These are phyloP conservation scores for Notodonta dromedarius DNA, from an alignment of 2,888 invertebrate genomes.

Conservation along the genomic window DNA sequence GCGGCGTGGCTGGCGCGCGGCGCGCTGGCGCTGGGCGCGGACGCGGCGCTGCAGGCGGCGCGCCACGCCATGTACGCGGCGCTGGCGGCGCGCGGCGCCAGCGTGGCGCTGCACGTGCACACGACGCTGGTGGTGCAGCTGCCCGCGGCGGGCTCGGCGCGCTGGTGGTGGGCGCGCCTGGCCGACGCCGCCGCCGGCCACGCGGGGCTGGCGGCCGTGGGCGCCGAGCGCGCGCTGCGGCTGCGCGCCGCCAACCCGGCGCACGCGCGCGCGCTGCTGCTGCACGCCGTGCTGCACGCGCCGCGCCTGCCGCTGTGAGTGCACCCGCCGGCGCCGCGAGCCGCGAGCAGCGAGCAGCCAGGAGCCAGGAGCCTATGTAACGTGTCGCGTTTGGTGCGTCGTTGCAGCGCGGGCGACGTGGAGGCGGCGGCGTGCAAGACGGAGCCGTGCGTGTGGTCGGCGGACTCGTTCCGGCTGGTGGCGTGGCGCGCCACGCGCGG, in stretches of 20 bases:
- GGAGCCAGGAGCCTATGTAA: too few relatives aligned
- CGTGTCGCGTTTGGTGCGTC: neutral
- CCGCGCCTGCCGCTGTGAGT: conserved; percentile 26
- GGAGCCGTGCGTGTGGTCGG: conserved; percentile 39
- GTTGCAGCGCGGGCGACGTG: conserved; percentile 22
- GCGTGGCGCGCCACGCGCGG: conserved; percentile 53
- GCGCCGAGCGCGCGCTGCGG: conserved; percentile 84
- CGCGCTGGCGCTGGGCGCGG: conserved; percentile 22
- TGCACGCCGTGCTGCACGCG: conserved; percentile 79
- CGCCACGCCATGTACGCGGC: conserved; percentile 29
- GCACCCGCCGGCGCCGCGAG: too few relatives aligned
- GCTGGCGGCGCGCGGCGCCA: conserved; percentile 76
- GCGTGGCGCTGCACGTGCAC: conserved; percentile 73
- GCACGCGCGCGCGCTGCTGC: conserved; percentile 85
- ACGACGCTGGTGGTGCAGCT: conserved; percentile 61
- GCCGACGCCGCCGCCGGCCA: conserved; percentile 15
- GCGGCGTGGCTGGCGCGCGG: conserved; percentile 48
- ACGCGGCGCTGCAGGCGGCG: conserved; percentile 26
- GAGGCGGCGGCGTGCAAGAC: conserved; percentile 22
- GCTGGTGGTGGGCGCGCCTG: conserved; percentile 45
- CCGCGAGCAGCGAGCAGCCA: too few relatives aligned
- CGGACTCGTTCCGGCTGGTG: conserved; percentile 49
- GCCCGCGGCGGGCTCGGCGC: conserved; percentile 40
- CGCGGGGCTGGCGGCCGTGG: conserved; percentile 44
- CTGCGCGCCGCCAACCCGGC: conserved; percentile 90